phyloP scores from a whole-genome alignment of 2,113 vertebrate genomes.

The Elephas maximus region DNA sequence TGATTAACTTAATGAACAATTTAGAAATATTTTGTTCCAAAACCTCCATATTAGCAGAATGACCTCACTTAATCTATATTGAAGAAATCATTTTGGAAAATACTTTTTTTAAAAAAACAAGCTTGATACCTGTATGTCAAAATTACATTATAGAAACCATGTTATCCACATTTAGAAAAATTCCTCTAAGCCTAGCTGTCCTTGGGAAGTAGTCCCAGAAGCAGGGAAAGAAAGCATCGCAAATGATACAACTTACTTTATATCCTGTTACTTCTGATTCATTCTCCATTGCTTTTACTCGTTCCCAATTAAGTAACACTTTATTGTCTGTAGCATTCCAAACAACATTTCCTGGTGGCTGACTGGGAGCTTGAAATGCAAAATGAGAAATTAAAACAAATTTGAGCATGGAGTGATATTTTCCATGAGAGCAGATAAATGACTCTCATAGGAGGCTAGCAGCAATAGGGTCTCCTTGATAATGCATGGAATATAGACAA shows the following conservation, averaged over 20 bases:
- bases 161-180: background rate
- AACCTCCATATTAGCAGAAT: background rate
- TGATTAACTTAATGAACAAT: background rate
- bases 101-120: background rate
- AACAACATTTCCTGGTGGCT: conserved; percentile 94
- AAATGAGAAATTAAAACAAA: conserved; percentile 66
- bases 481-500: background rate
- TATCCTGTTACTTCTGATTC: conserved; percentile 97
- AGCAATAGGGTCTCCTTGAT: background rate
- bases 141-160: background rate
- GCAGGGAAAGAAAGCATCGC: background rate
- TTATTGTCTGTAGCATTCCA: conserved; percentile 96
- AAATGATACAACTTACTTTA: conserved; percentile 88
- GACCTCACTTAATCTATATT: background rate
- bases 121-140: background rate
- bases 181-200: background rate
- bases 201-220: background rate
- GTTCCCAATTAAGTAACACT: conserved; percentile 95
- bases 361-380: conserved; percentile 93
- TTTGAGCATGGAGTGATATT: conserved; percentile 61
- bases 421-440: conserved; percentile 62
- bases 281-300: conserved; percentile 94
- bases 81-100: background rate
- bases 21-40: background rate
- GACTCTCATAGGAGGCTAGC: background rate